phyloP scores from a whole-genome alignment of 2,888 invertebrate genomes.

The Lottia scabra region DNA sequence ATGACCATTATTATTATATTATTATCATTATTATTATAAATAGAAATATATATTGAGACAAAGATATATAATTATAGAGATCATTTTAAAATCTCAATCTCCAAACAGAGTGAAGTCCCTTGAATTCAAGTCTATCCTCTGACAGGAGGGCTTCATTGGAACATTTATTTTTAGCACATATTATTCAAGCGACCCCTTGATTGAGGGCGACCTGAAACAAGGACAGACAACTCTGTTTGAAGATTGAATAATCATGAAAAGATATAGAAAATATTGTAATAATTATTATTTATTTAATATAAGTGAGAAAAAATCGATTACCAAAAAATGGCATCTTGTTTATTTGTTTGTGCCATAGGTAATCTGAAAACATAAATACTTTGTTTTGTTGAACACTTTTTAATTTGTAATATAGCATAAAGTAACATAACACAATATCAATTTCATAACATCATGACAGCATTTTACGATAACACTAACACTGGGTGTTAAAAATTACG shows the following conservation, averaged over 20 bases:
- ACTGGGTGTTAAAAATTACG: slow-evolving; percentile 4
- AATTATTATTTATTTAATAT: slow-evolving; percentile 1
- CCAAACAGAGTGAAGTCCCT: too few relatives aligned
- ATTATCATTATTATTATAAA: background rate
- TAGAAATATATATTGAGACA: background rate
- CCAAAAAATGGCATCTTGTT: background rate
- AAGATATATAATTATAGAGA: background rate
- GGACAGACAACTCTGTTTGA: too few relatives aligned
- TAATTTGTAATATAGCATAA: background rate
- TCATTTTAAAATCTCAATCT: too few relatives aligned
- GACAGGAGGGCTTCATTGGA: too few relatives aligned
- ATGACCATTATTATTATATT: background rate
- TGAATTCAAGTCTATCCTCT: too few relatives aligned
- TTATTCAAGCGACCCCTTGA: too few relatives aligned
- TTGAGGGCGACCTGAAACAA: too few relatives aligned
- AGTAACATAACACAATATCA: background rate
- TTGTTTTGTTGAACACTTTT: too few relatives aligned
- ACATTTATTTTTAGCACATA: too few relatives aligned
- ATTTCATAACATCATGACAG: too few relatives aligned
- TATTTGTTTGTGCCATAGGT: slow-evolving; percentile 1
- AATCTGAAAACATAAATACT: background rate
- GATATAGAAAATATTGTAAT: background rate
- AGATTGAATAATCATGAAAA: too few relatives aligned
- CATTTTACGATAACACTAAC: too few relatives aligned
- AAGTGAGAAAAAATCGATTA: background rate